These are phyloP conservation scores for Dasypus novemcinctus DNA, from an alignment of 2,113 vertebrate genomes.

Conservation along the genomic window DNA sequence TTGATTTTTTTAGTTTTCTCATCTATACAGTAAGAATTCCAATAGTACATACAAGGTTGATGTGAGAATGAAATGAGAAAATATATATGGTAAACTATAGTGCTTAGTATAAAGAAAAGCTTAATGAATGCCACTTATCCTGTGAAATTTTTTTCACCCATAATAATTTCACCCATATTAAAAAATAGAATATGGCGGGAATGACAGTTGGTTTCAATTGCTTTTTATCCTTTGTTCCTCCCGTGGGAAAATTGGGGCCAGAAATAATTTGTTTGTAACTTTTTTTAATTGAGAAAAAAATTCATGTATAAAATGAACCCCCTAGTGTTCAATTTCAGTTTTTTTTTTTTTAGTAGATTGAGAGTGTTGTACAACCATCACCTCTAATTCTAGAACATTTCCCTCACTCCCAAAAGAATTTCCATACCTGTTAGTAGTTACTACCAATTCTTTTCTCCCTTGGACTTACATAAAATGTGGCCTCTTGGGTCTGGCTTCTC, in stretches of 20 bases:
- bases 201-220: not conserved
- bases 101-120: not conserved
- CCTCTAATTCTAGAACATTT: conserved; percentile 19
- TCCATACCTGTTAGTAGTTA: not conserved
- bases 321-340: conserved; percentile 19
- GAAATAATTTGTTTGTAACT: not conserved
- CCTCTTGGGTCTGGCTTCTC: not conserved
- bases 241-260: not conserved
- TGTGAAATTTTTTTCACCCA: not conserved
- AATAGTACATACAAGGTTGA: not conserved
- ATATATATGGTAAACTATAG: not conserved
- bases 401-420: conserved; percentile 13
- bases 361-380: not conserved
- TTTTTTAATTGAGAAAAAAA: conserved; percentile 21
- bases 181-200: not conserved
- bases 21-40: not conserved
- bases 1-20: not conserved
- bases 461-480: not conserved
- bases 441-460: not conserved
- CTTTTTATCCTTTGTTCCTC: not conserved
- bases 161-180: too few relatives aligned
- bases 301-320: not conserved
- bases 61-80: not conserved
- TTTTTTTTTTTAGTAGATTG: conserved; percentile 16
- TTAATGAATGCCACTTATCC: not conserved